Evolutionary conservation across 2,888 invertebrate species (phyloP).

Genomic region (Galeruca laticollis): DNA sequence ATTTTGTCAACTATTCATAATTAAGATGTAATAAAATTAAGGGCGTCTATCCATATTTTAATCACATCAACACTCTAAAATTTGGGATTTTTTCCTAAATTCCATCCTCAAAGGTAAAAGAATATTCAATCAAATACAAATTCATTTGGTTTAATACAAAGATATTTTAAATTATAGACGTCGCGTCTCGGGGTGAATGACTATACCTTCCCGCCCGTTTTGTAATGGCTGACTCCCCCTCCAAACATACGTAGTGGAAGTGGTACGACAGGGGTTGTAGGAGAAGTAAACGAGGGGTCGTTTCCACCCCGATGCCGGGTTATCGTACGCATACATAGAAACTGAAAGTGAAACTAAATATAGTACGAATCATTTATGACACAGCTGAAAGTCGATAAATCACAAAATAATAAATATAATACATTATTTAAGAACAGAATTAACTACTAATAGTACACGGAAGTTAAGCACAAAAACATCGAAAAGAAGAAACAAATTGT

Average conservation of each 20-base stretch:
- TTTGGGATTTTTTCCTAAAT: slow-evolving; percentile 1
- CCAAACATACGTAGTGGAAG: slow-evolving; percentile 56
- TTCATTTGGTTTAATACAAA: slow-evolving; percentile 48
- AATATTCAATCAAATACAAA: slow-evolving; percentile 43
- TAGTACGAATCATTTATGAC: background rate
- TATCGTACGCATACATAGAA: slow-evolving; percentile 49
- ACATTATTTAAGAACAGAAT: background rate
- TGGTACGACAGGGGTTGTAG: slow-evolving; percentile 57
- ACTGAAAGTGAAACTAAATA: slow-evolving; percentile 57
- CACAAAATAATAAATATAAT: background rate
- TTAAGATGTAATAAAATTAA: no score
- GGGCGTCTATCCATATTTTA: background rate
- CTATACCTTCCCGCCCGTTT: slow-evolving; percentile 58
- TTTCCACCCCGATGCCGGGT: slow-evolving; percentile 37
- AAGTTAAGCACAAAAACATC: no score
- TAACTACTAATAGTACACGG: background rate
- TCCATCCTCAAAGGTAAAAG: slow-evolving; percentile 18
- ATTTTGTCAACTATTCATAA: no score
- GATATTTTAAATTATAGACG: slow-evolving; percentile 45
- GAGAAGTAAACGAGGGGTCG: slow-evolving; percentile 49
- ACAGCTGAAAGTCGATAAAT: slow-evolving; percentile 1
- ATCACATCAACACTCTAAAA: slow-evolving; percentile 4
- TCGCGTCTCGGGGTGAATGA: slow-evolving; percentile 51
- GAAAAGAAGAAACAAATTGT: no score
- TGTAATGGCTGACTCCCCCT: slow-evolving; percentile 59